Percentiles rank a stretch among this genome's conserved stretches.
Conservation (phyloP, 2,113 vertebrate species). For the Podiceps cristatus region DNA sequence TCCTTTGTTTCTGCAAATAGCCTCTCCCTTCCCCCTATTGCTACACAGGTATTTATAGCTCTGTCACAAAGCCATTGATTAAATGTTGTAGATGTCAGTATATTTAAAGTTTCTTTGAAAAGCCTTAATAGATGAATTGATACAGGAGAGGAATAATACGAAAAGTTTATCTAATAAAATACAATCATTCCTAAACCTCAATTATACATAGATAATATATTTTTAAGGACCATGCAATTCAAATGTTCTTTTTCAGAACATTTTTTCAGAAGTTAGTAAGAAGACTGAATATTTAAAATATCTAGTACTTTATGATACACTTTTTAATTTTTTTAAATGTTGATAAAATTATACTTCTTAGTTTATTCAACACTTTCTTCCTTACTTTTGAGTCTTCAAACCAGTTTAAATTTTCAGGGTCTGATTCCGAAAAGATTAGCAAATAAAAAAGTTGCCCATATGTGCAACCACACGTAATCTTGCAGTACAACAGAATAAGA, state of each 20-base stretch:
- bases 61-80: neutral
- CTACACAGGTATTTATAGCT: neutral
- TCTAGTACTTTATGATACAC: neutral
- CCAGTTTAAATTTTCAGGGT: neutral
- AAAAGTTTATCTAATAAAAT: neutral
- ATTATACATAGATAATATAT: neutral
- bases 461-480: neutral
- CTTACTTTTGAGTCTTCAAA: neutral
- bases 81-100: neutral
- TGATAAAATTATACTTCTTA: neutral
- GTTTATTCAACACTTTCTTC: neutral
- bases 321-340: neutral
- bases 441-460: neutral
- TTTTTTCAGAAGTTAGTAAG: neutral
- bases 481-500: neutral
- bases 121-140: neutral
- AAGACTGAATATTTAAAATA: neutral
- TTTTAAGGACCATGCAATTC: neutral
- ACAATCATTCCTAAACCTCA: neutral
- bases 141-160: neutral
- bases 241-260: neutral
- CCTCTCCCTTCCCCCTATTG: neutral
- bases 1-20: neutral
- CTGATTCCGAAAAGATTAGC: neutral
- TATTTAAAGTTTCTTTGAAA: neutral